Conservation (phyloP, 2,113 vertebrate species). For the Neotragus pygmaeus region DNA sequence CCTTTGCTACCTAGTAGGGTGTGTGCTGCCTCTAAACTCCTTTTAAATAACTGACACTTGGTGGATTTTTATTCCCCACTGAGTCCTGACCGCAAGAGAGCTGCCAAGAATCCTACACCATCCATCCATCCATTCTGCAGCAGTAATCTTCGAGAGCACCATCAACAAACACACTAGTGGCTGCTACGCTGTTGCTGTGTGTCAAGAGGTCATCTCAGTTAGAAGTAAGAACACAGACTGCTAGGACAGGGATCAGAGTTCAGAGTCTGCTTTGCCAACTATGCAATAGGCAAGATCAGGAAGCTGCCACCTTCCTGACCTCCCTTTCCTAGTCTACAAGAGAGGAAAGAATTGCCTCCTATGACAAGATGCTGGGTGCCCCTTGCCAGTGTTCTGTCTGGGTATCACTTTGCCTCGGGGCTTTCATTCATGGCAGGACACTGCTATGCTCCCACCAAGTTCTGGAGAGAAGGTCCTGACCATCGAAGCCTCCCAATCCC, state of each 20-base stretch:
- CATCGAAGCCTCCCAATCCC: background rate
- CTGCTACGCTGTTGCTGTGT: rapidly evolving
- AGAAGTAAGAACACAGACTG: background rate
- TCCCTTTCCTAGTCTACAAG: background rate
- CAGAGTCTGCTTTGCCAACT: background rate
- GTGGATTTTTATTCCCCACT: background rate
- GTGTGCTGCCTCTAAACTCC: background rate
- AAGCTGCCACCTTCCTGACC: background rate
- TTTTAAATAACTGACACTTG: background rate
- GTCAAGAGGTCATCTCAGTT: background rate
- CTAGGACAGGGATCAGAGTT: background rate
- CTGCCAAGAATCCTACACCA: background rate
- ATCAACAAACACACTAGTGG: background rate
- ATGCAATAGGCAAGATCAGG: background rate
- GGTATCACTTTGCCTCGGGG: rapidly evolving
- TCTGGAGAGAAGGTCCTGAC: background rate
- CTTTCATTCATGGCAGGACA: background rate
- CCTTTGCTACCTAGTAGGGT: background rate
- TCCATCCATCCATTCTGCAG: background rate
- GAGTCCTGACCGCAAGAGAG: background rate
- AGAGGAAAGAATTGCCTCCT: background rate
- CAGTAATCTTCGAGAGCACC: background rate
- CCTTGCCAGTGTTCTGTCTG: no score
- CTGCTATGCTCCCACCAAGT: background rate
- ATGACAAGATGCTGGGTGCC: no score